Evolutionary conservation across 2,113 vertebrate genomes (phyloP), one percentile per base, ranked within the genome.

Genomic region (Plecotus auritus): DNA sequence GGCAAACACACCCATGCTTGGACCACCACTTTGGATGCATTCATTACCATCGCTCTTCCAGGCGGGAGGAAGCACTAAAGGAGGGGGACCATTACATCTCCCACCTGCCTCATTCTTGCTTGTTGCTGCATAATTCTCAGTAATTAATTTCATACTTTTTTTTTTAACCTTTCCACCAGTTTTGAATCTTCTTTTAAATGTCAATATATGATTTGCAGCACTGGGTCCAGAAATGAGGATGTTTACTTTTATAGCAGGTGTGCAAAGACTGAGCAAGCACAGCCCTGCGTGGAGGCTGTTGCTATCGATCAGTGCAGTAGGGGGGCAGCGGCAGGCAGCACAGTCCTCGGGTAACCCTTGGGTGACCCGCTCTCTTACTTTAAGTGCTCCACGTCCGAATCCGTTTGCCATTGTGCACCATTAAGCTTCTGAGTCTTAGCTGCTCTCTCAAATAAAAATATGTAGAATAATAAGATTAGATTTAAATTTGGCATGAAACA

Each of bases 401-500:
- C 93, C 59, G 78, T 49, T 96, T 90, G 91, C 97, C 96, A 92
- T 56, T 59, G 95, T 98, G 95, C 94, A 93, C 95, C 28, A 1
- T 90, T 87, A 96, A 97, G 95, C 90, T 84, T 61, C 76, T 59
- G 95, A 98, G 98, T 96, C 97, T 98, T 97, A 97, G 90, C 92
- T 97, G 96, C 94, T 95, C 93, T 97, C 94, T 98, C 97, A 97
- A 97, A 98, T 87, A 97, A 97, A 96, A 97, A 97, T 97, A 98
- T 98, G 98, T 98, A 97, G 95, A 98, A 98, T 98, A 97, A 94
- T 96, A 97, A 97, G 97, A 97, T 93, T 97, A 97, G 96, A 98
- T 98, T 98, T 97, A 96, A 98, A 97, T 97, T 98, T 98, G 97
- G 96, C 97, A 98, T 9, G 88, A 96, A 98, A 97, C 95, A 97